phyloP scores from a whole-genome alignment of 1,140 invertebrate genomes.

The Drosophila quadrilineata region DNA sequence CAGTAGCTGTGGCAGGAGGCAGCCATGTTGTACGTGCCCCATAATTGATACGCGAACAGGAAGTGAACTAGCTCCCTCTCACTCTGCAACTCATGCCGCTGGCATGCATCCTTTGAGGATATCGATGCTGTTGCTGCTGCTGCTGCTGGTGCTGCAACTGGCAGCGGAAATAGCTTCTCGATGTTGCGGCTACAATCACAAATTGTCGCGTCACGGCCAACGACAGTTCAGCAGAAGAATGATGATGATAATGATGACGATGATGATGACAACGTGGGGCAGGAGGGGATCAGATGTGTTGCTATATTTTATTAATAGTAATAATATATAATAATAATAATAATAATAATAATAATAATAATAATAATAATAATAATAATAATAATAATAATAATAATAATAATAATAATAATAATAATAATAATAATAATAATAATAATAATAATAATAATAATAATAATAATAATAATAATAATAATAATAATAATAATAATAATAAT shows the following conservation, averaged over 20 bases:
- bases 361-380: no score
- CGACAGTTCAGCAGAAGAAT: background rate
- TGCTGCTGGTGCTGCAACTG: constrained; percentile 15
- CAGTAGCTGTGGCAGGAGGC: background rate
- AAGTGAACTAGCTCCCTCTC: background rate
- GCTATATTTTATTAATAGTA: no score
- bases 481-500: no score
- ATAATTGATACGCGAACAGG: constrained; percentile 28
- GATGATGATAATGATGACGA: background rate
- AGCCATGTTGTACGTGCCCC: background rate
- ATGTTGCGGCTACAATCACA: constrained; percentile 11
- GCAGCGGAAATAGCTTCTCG: constrained; percentile 27
- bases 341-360: no score
- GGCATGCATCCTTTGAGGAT: background rate
- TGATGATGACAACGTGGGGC: no score
- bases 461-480: no score
- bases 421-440: no score
- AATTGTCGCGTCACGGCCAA: constrained; percentile 19
- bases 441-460: no score
- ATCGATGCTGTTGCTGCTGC: constrained; percentile 24
- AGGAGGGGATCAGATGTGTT: no score
- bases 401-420: no score
- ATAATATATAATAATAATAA: no score
- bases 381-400: no score
- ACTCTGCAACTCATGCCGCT: background rate